Evolutionary conservation across 2,888 invertebrate genomes (phyloP).

Genomic region (Phrixothrix hirtus): DNA sequence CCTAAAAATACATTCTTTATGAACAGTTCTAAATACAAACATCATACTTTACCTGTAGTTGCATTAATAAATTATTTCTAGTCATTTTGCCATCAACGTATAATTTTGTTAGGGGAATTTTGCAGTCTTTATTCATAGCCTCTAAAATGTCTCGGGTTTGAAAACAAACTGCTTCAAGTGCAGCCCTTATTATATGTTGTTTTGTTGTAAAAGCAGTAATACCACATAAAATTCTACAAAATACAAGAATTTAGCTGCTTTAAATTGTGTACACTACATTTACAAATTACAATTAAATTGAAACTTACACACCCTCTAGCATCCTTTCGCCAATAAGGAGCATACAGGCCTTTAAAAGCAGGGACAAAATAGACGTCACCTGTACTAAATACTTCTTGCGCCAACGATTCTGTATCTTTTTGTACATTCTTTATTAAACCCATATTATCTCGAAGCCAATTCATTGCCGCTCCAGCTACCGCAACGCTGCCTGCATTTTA

Average conservation of each 20-base stretch:
- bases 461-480: constrained; percentile 88
- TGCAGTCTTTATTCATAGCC: constrained; percentile 92
- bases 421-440: constrained; percentile 77
- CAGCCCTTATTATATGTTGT: constrained; percentile 91
- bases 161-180: constrained; percentile 93
- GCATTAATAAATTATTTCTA: constrained; percentile 88
- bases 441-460: constrained; percentile 92
- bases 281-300: constrained; percentile 21
- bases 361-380: constrained; percentile 98
- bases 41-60: constrained; percentile 79
- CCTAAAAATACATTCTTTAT: constrained; percentile 51
- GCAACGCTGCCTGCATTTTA: constrained; percentile 73
- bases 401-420: constrained; percentile 65
- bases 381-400: constrained; percentile 74
- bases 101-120: constrained; percentile 77
- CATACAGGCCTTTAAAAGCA: constrained; percentile 94
- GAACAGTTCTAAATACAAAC: too few species aligned
- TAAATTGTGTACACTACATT: neutral
- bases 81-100: constrained; percentile 96
- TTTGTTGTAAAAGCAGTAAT: constrained; percentile 91
- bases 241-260: neutral
- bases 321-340: constrained; percentile 97
- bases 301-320: constrained; percentile 78
- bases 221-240: constrained; percentile 78
- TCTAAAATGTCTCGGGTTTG: constrained; percentile 94